Conservation (phyloP, 2,888 invertebrate species). For the Erebia epiphron region DNA sequence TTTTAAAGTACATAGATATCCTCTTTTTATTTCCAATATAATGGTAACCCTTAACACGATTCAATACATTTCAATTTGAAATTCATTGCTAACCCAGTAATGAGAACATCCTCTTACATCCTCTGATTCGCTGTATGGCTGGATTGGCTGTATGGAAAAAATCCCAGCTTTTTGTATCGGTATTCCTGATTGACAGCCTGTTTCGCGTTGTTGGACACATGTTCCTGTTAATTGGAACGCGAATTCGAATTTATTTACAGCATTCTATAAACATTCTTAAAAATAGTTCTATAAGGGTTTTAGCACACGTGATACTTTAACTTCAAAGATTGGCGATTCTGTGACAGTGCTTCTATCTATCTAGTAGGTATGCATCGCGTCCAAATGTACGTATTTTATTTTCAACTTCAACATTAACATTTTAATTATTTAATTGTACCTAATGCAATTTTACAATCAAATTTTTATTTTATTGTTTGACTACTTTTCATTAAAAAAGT, state of each 20-base stretch:
- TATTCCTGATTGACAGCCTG: conserved; percentile 20
- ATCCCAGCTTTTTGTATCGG: conserved; percentile 26
- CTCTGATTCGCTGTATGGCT: conserved; percentile 31
- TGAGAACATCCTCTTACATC: conserved; percentile 34
- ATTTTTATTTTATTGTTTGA: no score
- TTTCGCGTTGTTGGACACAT: conserved; percentile 31
- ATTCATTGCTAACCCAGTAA: conserved; percentile 38
- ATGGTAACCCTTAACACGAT: conserved; percentile 20
- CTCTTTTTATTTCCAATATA: neutral
- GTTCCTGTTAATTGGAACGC: conserved; percentile 33
- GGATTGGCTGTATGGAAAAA: conserved; percentile 34
- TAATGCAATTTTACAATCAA: no score
- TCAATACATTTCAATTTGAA: conserved; percentile 39
- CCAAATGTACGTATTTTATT: neutral
- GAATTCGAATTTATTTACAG: conserved; percentile 30
- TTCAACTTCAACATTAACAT: no score
- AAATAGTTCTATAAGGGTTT: conserved; percentile 21
- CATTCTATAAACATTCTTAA: conserved; percentile 27
- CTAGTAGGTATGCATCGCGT: no score
- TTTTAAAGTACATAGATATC: neutral
- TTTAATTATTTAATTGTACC: no score
- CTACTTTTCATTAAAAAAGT: no score
- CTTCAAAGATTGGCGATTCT: neutral
- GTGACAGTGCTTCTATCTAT: no score
- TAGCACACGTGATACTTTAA: neutral